These are phyloP conservation scores for Trididemnum clinides DNA, from an alignment of 23 tunicate species.

Conservation along the genomic window DNA sequence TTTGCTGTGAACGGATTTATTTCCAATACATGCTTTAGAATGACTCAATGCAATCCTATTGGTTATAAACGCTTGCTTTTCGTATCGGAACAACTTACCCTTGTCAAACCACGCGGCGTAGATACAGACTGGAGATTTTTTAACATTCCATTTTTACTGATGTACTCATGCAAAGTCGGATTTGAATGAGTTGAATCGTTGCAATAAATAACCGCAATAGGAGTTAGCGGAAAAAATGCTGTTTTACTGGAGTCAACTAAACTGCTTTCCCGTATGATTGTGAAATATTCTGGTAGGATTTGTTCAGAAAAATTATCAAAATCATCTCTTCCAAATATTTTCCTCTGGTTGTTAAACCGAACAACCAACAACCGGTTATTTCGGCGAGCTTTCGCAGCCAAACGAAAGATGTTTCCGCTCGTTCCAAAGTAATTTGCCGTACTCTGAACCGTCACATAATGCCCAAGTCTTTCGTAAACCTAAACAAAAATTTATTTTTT, in stretches of 20 bases:
- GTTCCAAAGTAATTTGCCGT: constrained; percentile 32
- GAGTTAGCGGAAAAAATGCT: neutral
- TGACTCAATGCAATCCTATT: too few species aligned
- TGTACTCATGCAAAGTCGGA: too few species aligned
- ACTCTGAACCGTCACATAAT: neutral
- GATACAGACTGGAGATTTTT: too few species aligned
- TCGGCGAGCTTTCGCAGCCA: constrained; percentile 35
- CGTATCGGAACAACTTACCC: too few species aligned
- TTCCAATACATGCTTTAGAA: too few species aligned
- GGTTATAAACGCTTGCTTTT: too few species aligned
- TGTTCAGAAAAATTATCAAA: neutral
- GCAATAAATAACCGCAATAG: constrained; percentile 45
- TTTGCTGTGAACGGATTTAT: too few species aligned
- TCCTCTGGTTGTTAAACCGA: too few species aligned
- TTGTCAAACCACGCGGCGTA: too few species aligned
- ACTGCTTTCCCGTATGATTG: neutral
- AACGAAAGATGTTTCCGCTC: neutral
- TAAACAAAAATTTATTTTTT: constrained; percentile 6
- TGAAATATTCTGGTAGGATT: constrained; percentile 31
- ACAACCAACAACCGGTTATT: constrained; percentile 54
- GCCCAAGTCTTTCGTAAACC: constrained; percentile 49
- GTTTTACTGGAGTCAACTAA: constrained; percentile 19
- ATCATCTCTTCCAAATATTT: too few species aligned
- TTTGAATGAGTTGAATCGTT: constrained; percentile 46
- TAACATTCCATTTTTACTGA: too few species aligned